Base-by-base conservation (phyloP, 53 echinoderm and acorn worm genomes). In the Paelopatides confundens region DNA sequence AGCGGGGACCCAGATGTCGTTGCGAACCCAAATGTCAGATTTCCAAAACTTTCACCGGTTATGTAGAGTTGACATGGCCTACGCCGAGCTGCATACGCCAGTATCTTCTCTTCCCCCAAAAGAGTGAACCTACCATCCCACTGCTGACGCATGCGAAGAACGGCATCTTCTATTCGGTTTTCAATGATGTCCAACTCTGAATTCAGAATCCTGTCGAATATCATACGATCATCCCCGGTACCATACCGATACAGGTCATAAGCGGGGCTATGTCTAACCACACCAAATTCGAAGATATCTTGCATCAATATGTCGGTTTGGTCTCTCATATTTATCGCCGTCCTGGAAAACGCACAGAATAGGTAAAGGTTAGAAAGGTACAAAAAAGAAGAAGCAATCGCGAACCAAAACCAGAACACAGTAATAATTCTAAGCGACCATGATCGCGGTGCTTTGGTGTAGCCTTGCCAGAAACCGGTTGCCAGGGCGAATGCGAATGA, bases 1-100 rank as follows among this genome's bases (percentile, higher is more conserved):
- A 97, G 93, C 21, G 97, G 97, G 7, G 97, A 97, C 31, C 97
- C 97, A 2, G 95, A 95, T 35, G 92, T 90, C 2, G 88, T 88
- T 24, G 95, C 97, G 31, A 97, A 84, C 17, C 95, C 95, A 43
- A 88, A 97, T 66, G 90, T 92, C 12, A 95, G 93, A 77, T 86
- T 95, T 37, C 93, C 95, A n/a, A 95, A 87, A 31, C 85, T 89
- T 18, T 87, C 88, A 18, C 95, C 95, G 5, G 87, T 85, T 31
- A 94, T 70, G 53, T 84, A 93, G 32, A 97, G 86, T 36, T 92
- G 92, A 68, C 97, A 97, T 15, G 95, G 97, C 69, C 86, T 92
- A 4, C 93, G 65, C 65, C 90, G 90, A 46, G 92, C 90, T 64
- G 95, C 95, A 85, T 76, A 95, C n/a, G 92, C 83, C 30, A 96